phyloP scores from a whole-genome alignment of 2,113 vertebrate species.

The Sardina pilchardus region DNA sequence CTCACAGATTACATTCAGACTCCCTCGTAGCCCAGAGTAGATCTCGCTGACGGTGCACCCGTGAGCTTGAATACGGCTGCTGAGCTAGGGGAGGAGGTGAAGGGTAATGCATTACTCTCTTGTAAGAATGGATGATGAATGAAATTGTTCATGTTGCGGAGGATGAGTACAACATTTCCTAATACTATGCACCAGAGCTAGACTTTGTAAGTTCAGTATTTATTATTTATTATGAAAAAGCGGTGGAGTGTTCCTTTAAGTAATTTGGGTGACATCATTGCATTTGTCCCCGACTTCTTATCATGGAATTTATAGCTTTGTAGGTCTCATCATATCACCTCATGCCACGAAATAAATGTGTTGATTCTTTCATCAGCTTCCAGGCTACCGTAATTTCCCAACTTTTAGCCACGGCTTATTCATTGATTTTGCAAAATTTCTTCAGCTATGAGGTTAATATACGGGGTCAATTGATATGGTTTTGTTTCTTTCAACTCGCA shows the following conservation, averaged over 20 bases:
- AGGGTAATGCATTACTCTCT: neutral
- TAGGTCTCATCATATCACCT: neutral
- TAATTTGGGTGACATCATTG: neutral
- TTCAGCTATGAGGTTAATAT: too few relatives aligned
- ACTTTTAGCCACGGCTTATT: too few relatives aligned
- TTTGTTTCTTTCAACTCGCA: too few relatives aligned
- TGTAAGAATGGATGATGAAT: neutral
- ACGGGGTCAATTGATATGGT: too few relatives aligned
- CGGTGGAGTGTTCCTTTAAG: too few relatives aligned
- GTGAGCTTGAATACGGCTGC: neutral
- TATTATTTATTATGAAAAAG: too few relatives aligned
- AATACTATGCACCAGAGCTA: neutral
- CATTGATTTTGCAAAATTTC: too few relatives aligned
- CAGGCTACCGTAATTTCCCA: too few relatives aligned
- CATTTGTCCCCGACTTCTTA: neutral
- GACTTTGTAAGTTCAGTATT: neutral
- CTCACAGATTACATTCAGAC: neutral
- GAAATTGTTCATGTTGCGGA: neutral
- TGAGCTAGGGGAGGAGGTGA: neutral
- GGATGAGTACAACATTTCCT: too few relatives aligned
- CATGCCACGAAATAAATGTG: neutral
- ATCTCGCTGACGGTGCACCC: neutral
- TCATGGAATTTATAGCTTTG: neutral
- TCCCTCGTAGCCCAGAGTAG: neutral
- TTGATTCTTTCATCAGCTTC: too few relatives aligned